Evolutionary conservation across 2,113 vertebrate genomes (phyloP).

Genomic region (Typhlomys cinereus): DNA sequence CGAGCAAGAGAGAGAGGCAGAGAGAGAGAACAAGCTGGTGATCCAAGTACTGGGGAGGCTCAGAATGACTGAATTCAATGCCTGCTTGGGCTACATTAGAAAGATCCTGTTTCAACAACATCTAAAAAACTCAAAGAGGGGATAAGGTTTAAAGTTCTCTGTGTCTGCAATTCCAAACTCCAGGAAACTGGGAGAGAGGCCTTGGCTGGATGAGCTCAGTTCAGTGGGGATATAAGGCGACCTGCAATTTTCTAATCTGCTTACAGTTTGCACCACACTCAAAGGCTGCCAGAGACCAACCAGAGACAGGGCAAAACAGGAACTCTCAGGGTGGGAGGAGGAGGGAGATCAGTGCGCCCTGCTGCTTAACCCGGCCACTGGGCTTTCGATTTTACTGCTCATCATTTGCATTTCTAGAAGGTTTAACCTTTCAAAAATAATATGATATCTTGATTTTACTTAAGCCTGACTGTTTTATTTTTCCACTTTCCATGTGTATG

Average conservation of each 20-base stretch:
- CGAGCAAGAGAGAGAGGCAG: fast-evolving
- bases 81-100: not conserved
- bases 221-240: not conserved
- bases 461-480: not conserved
- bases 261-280: not conserved
- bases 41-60: not conserved
- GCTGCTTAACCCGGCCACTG: not conserved
- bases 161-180: not conserved
- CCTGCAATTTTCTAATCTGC: not conserved
- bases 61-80: not conserved
- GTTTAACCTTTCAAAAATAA: not conserved
- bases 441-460: not conserved
- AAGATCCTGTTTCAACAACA: not conserved
- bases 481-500: not conserved
- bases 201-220: not conserved
- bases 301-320: not conserved
- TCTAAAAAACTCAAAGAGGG: not conserved
- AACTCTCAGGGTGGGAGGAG: fast-evolving
- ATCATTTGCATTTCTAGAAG: slow-evolving; percentile 44
- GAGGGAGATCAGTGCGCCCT: not conserved
- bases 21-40: not conserved
- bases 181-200: not conserved
- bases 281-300: not conserved
- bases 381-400: not conserved
- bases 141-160: not conserved